Conservation (phyloP, 2,888 invertebrate genomes). For the Meliscaeva auricollis region DNA sequence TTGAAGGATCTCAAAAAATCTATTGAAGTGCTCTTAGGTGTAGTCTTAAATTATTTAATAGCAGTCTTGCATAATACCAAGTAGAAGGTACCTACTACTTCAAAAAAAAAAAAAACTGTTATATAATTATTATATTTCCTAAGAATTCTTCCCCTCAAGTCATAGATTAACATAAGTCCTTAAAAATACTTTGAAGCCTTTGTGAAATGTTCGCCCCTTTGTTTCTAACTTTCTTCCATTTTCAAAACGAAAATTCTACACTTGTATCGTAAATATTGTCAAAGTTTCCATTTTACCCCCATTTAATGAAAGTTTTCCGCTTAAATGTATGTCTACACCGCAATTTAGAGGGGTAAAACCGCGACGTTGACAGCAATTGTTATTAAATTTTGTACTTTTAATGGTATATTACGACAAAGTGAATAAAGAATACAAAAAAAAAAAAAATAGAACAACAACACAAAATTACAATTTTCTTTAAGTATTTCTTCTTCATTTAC, state of each 20-base stretch:
- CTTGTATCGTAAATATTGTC: conserved; percentile 5
- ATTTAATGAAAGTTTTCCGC: conserved; percentile 16
- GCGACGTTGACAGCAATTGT: conserved; percentile 50
- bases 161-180: background rate
- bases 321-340: conserved; percentile 41
- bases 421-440: background rate
- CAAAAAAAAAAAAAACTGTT: no score
- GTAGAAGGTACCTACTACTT: no score
- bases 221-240: background rate
- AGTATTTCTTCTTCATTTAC: conserved; percentile 8
- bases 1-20: no score
- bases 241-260: background rate
- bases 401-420: background rate
- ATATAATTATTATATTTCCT: background rate
- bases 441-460: conserved; percentile 9
- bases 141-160: background rate
- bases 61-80: no score
- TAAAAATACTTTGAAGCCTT: background rate
- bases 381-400: conserved; percentile 46
- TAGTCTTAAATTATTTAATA: no score
- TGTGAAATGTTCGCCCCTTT: background rate
- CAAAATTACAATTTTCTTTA: conserved; percentile 1
- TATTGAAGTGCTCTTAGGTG: no score
- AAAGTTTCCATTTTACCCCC: conserved; percentile 4
- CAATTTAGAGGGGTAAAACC: conserved; percentile 46